phyloP scores from a whole-genome alignment of 1,140 invertebrate species.

The Phenacoccus solenopsis region DNA sequence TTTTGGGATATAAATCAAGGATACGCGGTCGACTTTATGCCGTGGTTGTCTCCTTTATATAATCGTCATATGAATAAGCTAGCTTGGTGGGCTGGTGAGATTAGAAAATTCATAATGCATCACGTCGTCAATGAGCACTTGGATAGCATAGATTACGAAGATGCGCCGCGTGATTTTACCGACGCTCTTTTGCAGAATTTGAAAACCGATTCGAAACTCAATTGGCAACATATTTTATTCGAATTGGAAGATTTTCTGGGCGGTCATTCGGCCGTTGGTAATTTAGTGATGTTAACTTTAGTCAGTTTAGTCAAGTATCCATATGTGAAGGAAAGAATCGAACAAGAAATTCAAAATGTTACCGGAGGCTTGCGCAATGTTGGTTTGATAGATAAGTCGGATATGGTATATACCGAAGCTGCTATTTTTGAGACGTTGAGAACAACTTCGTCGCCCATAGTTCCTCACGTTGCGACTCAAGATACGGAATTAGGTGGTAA shows the following conservation, averaged over 20 bases:
- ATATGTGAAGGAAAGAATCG: conserved; percentile 45
- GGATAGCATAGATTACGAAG: conserved; percentile 39
- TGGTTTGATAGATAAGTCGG: conserved; percentile 47
- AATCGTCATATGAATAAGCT: conserved; percentile 51
- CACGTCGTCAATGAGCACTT: conserved; percentile 47
- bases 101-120: conserved; percentile 59
- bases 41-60: conserved; percentile 62
- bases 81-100: conserved; percentile 48
- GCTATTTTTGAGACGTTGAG: conserved; percentile 64
- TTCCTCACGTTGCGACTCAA: conserved; percentile 72
- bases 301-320: conserved; percentile 49
- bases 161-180: conserved; percentile 50
- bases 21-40: conserved; percentile 73
- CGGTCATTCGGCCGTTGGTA: conserved; percentile 73
- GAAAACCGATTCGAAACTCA: conserved; percentile 44
- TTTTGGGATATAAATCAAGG: conserved; percentile 84
- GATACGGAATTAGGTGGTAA: conserved; percentile 54
- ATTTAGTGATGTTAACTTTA: conserved; percentile 61
- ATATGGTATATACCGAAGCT: conserved; percentile 69
- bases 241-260: conserved; percentile 74
- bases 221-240: conserved; percentile 59
- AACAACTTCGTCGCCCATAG: conserved; percentile 67
- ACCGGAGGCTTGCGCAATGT: conserved; percentile 43
- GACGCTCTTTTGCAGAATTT: conserved; percentile 57
- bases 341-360: conserved; percentile 49